Evolutionary conservation across 1,140 invertebrate genomes (phyloP), one percentile per base, ranked within the genome.

Genomic region (Drosophila simulans): DNA sequence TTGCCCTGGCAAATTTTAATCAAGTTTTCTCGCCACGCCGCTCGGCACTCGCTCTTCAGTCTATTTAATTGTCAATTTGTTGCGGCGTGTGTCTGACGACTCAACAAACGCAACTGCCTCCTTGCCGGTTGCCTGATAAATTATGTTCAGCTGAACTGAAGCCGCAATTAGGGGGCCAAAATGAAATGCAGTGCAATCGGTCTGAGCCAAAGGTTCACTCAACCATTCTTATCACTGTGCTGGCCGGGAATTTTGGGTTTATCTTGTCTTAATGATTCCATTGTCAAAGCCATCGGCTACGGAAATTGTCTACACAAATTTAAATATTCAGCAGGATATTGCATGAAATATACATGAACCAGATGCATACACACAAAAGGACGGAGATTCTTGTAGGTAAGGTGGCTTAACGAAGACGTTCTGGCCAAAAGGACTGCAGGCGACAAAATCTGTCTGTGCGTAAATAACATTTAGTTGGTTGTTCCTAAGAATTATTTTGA

Each of bases 321-420:
- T 86, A 86, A 86, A 86, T 86, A 86, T 86, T 88, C 83, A 88
- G 83, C 83, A 86, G 83, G 83, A 86, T 86, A 86, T 86, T 88
- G 79, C 83, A 88, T 86, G 79, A 77, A 76, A 86, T 88, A 82
- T 81, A 75, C 82, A 81, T 82, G 66, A 77, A 56, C 4, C 52
- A 58, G 39, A 45, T 55, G 74, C 49, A 68, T 53, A 73, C 37
- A 49, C 31, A 48, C 27, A 70, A 15, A 52, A 31, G 48, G 31
- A 35, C n/a, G 27, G 17, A 57, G 52, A 10, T 13, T 31, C 7
- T 31, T 31, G 7, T 31, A 8, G 7, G 7, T 31, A 0, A 31
- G 60, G 34, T 20, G 42, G 42, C 1, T 17, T 17, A 15, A 17
- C 12, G 13, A 17, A 35, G 11, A 27, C 20, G 12, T 42, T 20